These are phyloP conservation scores for Lapara coniferarum DNA, from an alignment of 2,888 invertebrate species.

Conservation along the genomic window DNA sequence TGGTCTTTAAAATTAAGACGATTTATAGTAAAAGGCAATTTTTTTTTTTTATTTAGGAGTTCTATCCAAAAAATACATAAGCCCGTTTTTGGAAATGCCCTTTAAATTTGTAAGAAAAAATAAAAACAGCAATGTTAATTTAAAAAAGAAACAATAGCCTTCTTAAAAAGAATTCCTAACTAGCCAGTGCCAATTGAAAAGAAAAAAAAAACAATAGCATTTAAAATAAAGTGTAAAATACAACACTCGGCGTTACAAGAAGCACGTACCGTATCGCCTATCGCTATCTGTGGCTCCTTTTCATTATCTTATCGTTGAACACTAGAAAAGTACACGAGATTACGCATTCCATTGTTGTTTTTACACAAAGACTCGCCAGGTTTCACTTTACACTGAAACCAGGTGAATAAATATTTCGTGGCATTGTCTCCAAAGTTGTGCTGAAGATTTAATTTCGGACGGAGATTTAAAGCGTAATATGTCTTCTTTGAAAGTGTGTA, in stretches of 20 bases:
- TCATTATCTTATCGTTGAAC: slow-evolving; percentile 26
- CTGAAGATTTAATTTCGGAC: neutral
- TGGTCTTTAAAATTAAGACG: no score
- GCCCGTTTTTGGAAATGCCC: no score
- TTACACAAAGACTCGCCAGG: slow-evolving; percentile 16
- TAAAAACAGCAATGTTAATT: neutral
- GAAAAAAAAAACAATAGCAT: neutral
- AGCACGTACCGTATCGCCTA: slow-evolving; percentile 10
- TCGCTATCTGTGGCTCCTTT: slow-evolving; percentile 17
- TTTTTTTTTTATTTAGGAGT: no score
- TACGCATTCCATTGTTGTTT: slow-evolving; percentile 29
- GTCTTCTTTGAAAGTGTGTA: neutral
- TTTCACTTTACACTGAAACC: slow-evolving; percentile 2
- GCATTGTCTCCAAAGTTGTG: neutral
- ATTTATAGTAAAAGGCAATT: no score
- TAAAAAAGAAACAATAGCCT: no score
- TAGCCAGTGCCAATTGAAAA: neutral
- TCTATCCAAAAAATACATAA: no score
- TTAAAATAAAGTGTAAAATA: neutral
- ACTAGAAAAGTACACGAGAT: slow-evolving; percentile 26
- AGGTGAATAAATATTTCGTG: neutral
- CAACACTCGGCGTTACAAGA: neutral
- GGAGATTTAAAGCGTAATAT: neutral
- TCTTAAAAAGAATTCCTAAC: no score
- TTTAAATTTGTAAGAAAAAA: no score